A percentile compares a stretch with the other conserved stretches of the same genome.
phyloP scores from a whole-genome alignment of 2,797 vertebrate species.

The Pseudopleuronectes americanus region DNA sequence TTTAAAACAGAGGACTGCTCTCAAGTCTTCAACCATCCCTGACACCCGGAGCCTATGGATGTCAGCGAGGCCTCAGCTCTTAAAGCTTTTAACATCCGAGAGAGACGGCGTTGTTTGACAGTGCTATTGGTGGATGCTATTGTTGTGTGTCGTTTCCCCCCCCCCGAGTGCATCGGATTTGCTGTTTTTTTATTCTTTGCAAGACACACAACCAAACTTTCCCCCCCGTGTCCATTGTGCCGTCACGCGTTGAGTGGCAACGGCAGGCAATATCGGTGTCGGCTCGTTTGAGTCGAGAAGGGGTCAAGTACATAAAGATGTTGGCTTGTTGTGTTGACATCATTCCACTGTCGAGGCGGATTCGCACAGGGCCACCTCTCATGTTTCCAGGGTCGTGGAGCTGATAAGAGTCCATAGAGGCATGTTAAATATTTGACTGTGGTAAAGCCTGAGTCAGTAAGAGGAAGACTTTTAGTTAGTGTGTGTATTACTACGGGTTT shows the following conservation, averaged over 20 bases:
- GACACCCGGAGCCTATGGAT: conserved; percentile 78
- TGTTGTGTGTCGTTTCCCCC: conserved; percentile 72
- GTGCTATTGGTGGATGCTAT: conserved; percentile 79
- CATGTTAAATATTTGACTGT: conserved; percentile 19
- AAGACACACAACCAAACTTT: conserved; percentile 72
- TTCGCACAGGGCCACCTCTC: conserved; percentile 40
- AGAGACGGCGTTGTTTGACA: conserved; percentile 79
- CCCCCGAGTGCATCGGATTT: conserved; percentile 70
- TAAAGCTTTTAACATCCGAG: conserved; percentile 84
- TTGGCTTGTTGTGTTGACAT: conserved; percentile 54
- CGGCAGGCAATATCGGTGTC: conserved; percentile 61
- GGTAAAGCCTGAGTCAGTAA: conserved; percentile 31
- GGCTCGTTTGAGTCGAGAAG: conserved; percentile 28
- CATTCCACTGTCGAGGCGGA: conserved; percentile 56
- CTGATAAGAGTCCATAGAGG: conserved; percentile 30
- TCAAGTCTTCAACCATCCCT: conserved; percentile 83
- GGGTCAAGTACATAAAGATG: conserved; percentile 68
- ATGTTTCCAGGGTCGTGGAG: conserved; percentile 29
- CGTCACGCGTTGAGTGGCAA: conserved; percentile 70
- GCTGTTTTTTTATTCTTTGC: conserved; percentile 59
- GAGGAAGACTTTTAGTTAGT: background rate
- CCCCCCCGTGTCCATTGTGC: conserved; percentile 63
- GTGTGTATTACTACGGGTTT: too few species aligned
- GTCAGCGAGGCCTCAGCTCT: conserved; percentile 80
- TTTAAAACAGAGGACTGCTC: conserved; percentile 81